Evolutionary conservation across 2,888 invertebrate genomes (phyloP), one percentile per base, ranked within the genome.

Genomic region (Cryptophagus acutangulus): DNA sequence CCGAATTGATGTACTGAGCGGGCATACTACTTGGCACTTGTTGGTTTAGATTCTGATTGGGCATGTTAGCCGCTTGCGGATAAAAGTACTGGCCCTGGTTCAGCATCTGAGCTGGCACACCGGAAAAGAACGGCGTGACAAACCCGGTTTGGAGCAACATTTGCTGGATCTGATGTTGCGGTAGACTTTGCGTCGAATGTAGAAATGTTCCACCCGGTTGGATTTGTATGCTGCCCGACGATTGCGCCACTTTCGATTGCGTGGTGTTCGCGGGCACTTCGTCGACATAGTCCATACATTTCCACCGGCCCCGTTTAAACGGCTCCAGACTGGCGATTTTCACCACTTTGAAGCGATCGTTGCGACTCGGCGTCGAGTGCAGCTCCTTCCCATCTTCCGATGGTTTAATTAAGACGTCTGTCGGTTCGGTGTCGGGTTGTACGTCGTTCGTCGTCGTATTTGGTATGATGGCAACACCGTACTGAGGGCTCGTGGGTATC

Each of bases 271-370:
- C 62, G 2, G 69, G 68, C 13, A 78, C 77, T 49, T 82, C 80
- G 66, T 85, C 84, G 47, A 82, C 72, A 64, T 81, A 86, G 67
- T 86, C 85, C 78, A 82, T 80, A 63, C 85, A 85, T 57, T 79
- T 77, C 86, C 86, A 86, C 52, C 85, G 71, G 26, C 85, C 86
- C 36, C 84, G 71, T 57, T 81, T 79, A 59, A 84, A 84, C 1
- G 85, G 84, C 62, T 84, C 83, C 17, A 82, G 78, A 55, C 82
- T 83, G 57, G 83, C 84, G 49, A 86, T 84, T 71, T 85, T 86
- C 6, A 86, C 85, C 44, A 86, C 84, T 70, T 82, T 82, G 65
- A 85, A 85, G 49, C 84, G 71, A 59, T 78, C 77, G 54, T 76
- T 76, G 46, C 74, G 69, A 49, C 75, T 69, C 3, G 69, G 69